Base-by-base conservation (phyloP, 2,113 vertebrate genomes). In the Thymallus thymallus region DNA sequence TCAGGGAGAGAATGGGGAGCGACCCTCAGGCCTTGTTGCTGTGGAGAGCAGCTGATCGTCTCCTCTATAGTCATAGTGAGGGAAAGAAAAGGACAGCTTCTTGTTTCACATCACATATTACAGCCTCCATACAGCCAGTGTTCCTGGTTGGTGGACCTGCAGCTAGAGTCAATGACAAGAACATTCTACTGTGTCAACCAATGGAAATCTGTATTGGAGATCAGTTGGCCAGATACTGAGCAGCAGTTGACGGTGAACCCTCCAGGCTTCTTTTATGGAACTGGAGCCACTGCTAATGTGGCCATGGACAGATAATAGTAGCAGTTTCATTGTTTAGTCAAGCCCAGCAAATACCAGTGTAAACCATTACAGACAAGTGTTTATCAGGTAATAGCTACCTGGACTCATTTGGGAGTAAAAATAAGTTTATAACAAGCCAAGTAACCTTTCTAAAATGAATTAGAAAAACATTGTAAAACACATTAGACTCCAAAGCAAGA, bases 191-290 rank as follows among this genome's bases (percentile, higher is more conserved):
- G 55, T 94, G 95, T 96, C 95, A 76, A 75, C 24, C 90, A 89
- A 88, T 90, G 88, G 79, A 96, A 96, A 95, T 96, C 95, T 96
- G 96, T 80, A 97, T 96, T 95, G 96, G 90, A 90, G 87, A 80
- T 82, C 72, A 1, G 77, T 85, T 84, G 72, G 86, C 86, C 79
- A 82, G 83, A 87, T 84, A 90, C 76, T 23, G 69, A 74, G 64
- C 76, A 30, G 70, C 30, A 51, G 67, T n/a, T 29, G 32, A 84
- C 48, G 41, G 69, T 64, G 32, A 80, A 72, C 41, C 14, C 3
- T 16, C 6, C 45, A 29, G 51, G 79, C 29, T 64, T 74, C 76
- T 63, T 76, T 72, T 56, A 30, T 75, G 69, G 78, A 82, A 87
- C 20, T 58, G 6, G 51, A 85, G 78, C 62, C 16, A 45, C 65